Conservation (phyloP, 2,888 invertebrate genomes). For the Drosophila mayaguana region DNA sequence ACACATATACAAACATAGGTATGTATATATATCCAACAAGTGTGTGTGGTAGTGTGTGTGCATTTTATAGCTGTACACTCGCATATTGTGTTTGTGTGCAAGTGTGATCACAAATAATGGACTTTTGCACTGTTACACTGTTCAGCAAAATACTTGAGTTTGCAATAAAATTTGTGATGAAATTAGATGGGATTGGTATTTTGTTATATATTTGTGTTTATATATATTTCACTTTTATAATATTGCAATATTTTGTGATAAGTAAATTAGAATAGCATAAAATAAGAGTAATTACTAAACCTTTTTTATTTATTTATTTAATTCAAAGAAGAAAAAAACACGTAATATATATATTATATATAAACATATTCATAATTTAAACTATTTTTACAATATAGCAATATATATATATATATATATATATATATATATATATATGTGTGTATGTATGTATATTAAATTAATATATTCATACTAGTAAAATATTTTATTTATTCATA, state of each 20-base stretch:
- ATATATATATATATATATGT: too few relatives aligned
- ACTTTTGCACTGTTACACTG: slow-evolving; percentile 49
- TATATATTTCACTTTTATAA: too few relatives aligned
- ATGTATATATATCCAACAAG: slow-evolving; percentile 19
- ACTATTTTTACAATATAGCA: background rate
- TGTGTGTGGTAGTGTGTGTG: slow-evolving; percentile 8
- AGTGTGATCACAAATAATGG: slow-evolving; percentile 20
- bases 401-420: too few relatives aligned
- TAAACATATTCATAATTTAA: background rate
- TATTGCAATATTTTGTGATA: too few relatives aligned
- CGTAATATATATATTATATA: too few relatives aligned
- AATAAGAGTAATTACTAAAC: too few relatives aligned
- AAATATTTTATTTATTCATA: background rate
- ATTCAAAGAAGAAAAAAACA: too few relatives aligned
- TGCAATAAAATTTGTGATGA: background rate
- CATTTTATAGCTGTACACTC: slow-evolving; percentile 33
- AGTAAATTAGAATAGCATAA: too few relatives aligned
- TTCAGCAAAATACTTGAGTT: background rate
- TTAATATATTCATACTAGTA: background rate
- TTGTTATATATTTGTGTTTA: too few relatives aligned
- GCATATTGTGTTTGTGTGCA: background rate
- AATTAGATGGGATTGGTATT: background rate
- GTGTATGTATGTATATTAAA: too few relatives aligned
- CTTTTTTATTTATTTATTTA: too few relatives aligned
- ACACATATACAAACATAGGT: background rate